Conservation (phyloP, 1,140 invertebrate genomes). For the Drosophila micromelanica region DNA sequence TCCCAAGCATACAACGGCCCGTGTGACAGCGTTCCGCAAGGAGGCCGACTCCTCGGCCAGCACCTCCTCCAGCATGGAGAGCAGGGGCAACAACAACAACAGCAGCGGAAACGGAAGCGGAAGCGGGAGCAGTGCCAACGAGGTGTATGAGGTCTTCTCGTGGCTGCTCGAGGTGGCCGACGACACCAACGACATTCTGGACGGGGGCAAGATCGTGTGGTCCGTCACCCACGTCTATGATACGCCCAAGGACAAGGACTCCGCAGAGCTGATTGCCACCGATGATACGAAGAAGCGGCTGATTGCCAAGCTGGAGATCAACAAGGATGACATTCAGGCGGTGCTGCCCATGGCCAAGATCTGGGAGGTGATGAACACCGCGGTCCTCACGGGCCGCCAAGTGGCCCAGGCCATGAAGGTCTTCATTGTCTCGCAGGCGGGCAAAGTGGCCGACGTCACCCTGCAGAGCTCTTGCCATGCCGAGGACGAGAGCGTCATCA, state of each 20-base stretch:
- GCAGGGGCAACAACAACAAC: conserved; percentile 31
- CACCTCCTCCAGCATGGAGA: conserved; percentile 49
- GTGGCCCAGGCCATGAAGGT: conserved; percentile 98
- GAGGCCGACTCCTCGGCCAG: conserved; percentile 80
- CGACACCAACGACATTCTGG: conserved; percentile 90
- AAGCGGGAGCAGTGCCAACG: conserved; percentile 36
- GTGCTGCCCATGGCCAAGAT: conserved; percentile 98
- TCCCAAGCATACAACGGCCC: conserved; percentile 92
- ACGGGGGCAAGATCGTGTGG: conserved; percentile 93
- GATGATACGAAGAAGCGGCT: conserved; percentile 89
- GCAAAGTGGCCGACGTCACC: conserved; percentile 97
- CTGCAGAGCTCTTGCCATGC: conserved; percentile 97
- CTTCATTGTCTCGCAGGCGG: conserved; percentile 96
- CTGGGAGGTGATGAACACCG: conserved; percentile 97
- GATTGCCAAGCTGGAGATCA: conserved; percentile 93
- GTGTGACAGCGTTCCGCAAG: conserved; percentile 92
- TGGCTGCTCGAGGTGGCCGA: conserved; percentile 96
- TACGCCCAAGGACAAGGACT: conserved; percentile 85
- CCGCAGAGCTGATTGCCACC: conserved; percentile 84
- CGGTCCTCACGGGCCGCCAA: conserved; percentile 96
- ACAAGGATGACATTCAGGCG: conserved; percentile 97
- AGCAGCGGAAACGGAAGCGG: conserved; percentile 15
- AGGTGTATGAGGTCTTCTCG: conserved; percentile 90
- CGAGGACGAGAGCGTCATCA: conserved; percentile 97
- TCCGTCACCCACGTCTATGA: conserved; percentile 90